Conservation (phyloP, 1,140 invertebrate genomes). For the Batillaria attramentaria region DNA sequence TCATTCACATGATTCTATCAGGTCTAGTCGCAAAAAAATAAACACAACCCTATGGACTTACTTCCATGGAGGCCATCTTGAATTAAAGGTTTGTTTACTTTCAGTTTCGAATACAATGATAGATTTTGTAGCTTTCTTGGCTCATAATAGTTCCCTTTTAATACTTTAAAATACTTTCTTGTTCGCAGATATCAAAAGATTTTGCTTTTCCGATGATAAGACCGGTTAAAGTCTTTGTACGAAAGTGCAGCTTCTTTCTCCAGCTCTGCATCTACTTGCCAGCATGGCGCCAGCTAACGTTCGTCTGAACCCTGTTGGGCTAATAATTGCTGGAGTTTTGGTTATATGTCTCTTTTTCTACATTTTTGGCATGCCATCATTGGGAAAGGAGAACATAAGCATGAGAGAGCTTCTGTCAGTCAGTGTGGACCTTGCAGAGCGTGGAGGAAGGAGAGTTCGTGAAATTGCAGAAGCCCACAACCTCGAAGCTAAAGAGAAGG, state of each 20-base stretch:
- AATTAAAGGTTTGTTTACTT: slow-evolving; percentile 56
- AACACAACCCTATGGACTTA: no score
- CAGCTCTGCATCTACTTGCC: slow-evolving; percentile 22
- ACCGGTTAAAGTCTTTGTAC: no score
- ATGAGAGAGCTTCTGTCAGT: slow-evolving; percentile 83
- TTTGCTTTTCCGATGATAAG: no score
- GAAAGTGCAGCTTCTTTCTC: no score
- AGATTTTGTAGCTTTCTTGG: no score
- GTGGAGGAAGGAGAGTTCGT: slow-evolving; percentile 84
- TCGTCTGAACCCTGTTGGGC: slow-evolving; percentile 61
- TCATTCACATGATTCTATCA: no score
- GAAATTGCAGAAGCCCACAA: slow-evolving; percentile 76
- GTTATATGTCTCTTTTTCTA: slow-evolving; percentile 58
- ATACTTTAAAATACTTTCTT: no score
- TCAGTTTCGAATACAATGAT: slow-evolving; percentile 60
- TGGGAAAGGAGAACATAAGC: slow-evolving; percentile 73
- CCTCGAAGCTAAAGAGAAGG: slow-evolving; percentile 84
- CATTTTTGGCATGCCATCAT: slow-evolving; percentile 59
- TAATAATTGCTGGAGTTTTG: slow-evolving; percentile 49
- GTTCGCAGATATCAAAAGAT: no score
- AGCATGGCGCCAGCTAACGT: slow-evolving; percentile 66
- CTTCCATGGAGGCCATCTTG: slow-evolving; percentile 69
- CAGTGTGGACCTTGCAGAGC: slow-evolving; percentile 84
- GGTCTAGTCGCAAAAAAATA: no score
- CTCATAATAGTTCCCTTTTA: no score